Conservation (phyloP, 2,113 vertebrate genomes). For the Propithecus coquereli region DNA sequence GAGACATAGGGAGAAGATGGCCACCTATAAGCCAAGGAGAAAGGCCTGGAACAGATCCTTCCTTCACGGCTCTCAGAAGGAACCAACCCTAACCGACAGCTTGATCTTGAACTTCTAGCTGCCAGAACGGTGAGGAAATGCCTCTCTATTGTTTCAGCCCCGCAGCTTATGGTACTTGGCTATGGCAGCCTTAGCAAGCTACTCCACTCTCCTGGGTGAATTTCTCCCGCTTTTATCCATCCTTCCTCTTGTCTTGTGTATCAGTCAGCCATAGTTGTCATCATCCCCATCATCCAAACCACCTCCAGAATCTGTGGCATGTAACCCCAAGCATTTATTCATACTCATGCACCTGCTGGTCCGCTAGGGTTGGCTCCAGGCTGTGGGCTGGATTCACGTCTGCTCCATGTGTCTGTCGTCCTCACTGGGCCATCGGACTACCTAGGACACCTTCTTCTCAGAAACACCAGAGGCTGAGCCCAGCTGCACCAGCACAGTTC, state of each 20-base stretch:
- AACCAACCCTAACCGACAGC: neutral
- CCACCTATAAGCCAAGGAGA: neutral
- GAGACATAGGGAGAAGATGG: neutral
- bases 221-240: neutral
- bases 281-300: neutral
- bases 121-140: neutral
- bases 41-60: neutral
- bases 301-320: neutral
- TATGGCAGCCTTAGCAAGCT: neutral
- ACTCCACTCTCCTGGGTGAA: neutral
- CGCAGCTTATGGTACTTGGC: neutral
- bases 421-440: neutral
- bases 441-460: neutral
- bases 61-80: neutral
- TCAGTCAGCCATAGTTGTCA: neutral
- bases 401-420: neutral
- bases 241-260: neutral
- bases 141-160: neutral
- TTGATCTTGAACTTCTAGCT: neutral
- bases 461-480: neutral
- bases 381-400: neutral
- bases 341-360: neutral
- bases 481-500: neutral
- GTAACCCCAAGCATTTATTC: neutral
- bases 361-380: neutral